Conservation (phyloP, 2,888 invertebrate genomes). For the Mythimna lalbum region DNA sequence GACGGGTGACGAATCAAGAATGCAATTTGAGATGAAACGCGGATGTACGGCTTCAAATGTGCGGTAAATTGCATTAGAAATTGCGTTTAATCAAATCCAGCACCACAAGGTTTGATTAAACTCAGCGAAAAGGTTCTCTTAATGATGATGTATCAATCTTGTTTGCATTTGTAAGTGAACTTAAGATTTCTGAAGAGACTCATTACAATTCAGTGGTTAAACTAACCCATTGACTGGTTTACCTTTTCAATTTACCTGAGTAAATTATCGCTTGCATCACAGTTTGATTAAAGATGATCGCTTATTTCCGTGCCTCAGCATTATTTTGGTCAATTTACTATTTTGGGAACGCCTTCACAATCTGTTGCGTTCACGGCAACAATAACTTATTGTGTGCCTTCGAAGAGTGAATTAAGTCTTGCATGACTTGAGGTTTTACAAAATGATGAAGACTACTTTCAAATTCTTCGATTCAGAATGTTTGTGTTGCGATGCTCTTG, state of each 20-base stretch:
- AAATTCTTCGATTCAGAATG: slow-evolving; percentile 53
- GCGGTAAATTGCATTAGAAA: slow-evolving; percentile 56
- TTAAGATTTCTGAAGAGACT: slow-evolving; percentile 16
- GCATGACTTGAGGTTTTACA: slow-evolving; percentile 56
- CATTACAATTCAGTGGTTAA: slow-evolving; percentile 12
- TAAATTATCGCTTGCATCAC: slow-evolving; percentile 27
- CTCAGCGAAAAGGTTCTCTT: neutral
- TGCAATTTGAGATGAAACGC: slow-evolving; percentile 60
- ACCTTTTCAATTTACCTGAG: slow-evolving; percentile 35
- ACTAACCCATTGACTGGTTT: slow-evolving; percentile 14
- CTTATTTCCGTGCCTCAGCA: slow-evolving; percentile 40
- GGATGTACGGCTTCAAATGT: slow-evolving; percentile 47
- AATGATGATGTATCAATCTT: slow-evolving; percentile 31
- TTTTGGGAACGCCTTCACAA: slow-evolving; percentile 47
- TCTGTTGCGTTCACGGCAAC: slow-evolving; percentile 46
- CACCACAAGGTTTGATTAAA: slow-evolving; percentile 10
- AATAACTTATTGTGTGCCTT: slow-evolving; percentile 56
- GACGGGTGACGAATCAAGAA: slow-evolving; percentile 65
- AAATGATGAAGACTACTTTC: slow-evolving; percentile 62
- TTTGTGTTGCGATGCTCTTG: slow-evolving; percentile 62
- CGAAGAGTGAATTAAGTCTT: slow-evolving; percentile 49
- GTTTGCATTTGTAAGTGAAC: slow-evolving; percentile 17
- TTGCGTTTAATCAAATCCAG: slow-evolving; percentile 42
- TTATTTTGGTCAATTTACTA: slow-evolving; percentile 51
- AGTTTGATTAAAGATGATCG: slow-evolving; percentile 33